phyloP scores from a whole-genome alignment of 1,140 invertebrate genomes.

The Magallana ariakensis region DNA sequence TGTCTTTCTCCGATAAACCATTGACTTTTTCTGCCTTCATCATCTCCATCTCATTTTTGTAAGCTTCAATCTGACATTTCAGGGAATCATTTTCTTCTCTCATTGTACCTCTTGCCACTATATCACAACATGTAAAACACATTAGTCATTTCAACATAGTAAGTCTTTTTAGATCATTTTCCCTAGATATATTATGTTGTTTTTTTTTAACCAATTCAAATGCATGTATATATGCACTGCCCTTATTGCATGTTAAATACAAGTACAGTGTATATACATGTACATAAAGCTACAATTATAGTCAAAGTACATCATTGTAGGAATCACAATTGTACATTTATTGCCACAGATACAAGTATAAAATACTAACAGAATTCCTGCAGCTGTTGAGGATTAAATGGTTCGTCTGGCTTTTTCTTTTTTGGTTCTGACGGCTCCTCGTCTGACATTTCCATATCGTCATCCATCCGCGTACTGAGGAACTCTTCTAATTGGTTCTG shows the following conservation, averaged over 20 bases:
- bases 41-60: slow-evolving; percentile 92
- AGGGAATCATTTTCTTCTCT: slow-evolving; percentile 94
- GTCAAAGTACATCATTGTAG: no score
- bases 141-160: no score
- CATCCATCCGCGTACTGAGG: slow-evolving; percentile 85
- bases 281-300: no score
- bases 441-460: slow-evolving; percentile 91
- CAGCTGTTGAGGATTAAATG: slow-evolving; percentile 18
- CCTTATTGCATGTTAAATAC: no score
- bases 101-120: slow-evolving; percentile 54
- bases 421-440: slow-evolving; percentile 80
- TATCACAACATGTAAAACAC: no score
- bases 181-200: no score
- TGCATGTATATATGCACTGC: no score
- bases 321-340: no score
- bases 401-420: slow-evolving; percentile 63
- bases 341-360: not conserved
- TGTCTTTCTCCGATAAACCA: slow-evolving; percentile 84
- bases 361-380: slow-evolving; percentile 27
- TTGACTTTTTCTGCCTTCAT: slow-evolving; percentile 84
- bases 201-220: no score
- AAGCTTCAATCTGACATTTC: slow-evolving; percentile 94
- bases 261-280: no score
- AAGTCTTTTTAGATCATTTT: no score
- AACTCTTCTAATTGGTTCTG: slow-evolving; percentile 87